These are phyloP conservation scores for Synanceia verrucosa DNA, from an alignment of 2,797 vertebrate genomes.

Conservation along the genomic window DNA sequence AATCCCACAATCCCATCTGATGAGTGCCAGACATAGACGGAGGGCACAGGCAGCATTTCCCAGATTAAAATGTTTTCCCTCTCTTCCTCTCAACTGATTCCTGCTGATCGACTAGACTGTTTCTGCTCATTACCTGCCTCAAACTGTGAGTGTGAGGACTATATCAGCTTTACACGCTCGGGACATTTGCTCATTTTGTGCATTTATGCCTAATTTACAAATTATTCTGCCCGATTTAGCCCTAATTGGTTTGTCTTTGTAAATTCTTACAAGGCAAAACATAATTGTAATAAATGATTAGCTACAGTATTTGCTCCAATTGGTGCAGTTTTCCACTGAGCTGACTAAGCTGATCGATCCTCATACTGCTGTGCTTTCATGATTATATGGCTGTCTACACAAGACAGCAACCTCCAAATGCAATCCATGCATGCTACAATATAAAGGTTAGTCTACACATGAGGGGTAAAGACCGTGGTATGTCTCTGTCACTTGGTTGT, in stretches of 20 bases:
- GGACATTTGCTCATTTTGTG: conserved; percentile 12
- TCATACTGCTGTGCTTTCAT: conserved; percentile 31
- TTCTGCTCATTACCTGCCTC: conserved; percentile 25
- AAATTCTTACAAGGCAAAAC: conserved; percentile 26
- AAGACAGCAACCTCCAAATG: conserved; percentile 17
- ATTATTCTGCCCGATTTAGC: conserved; percentile 25
- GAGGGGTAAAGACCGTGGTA: conserved; percentile 1
- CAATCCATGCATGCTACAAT: conserved; percentile 11
- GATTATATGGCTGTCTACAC: conserved; percentile 8
- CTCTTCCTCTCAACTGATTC: neutral
- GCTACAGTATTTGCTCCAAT: conserved; percentile 24
- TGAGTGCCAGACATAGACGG: conserved; percentile 28
- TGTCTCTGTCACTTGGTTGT: conserved; percentile 5
- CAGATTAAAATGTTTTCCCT: neutral
- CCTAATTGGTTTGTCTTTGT: conserved; percentile 25
- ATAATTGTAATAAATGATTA: conserved; percentile 32
- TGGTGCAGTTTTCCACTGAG: conserved; percentile 43
- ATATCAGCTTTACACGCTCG: conserved; percentile 1
- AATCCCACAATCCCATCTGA: conserved; percentile 47
- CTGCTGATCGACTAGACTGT: neutral
- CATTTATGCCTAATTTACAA: conserved; percentile 19
- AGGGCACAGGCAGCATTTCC: conserved; percentile 5
- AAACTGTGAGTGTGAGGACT: neutral
- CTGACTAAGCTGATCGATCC: conserved; percentile 53
- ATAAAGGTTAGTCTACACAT: conserved; percentile 13